Evolutionary conservation across 2,113 vertebrate species (phyloP).

Genomic region (Odocoileus virginianus): DNA sequence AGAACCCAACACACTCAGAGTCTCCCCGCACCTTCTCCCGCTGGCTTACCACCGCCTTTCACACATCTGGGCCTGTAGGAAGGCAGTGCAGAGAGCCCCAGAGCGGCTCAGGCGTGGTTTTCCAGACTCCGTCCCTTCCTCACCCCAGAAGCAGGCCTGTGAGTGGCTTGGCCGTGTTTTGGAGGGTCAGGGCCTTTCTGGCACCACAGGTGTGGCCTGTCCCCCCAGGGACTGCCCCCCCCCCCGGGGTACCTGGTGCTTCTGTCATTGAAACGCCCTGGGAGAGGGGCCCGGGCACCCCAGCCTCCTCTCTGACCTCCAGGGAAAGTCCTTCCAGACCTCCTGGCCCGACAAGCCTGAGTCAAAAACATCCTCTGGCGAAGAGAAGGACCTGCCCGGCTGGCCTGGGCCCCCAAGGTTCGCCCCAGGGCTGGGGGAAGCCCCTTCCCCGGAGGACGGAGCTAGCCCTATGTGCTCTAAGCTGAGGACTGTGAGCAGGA

Average conservation of each 20-base stretch:
- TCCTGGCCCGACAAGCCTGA: accelerated
- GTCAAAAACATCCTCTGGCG: neutral
- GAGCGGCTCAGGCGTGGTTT: too few relatives aligned
- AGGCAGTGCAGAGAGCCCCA: neutral
- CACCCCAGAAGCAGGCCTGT: neutral
- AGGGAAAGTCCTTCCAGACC: neutral
- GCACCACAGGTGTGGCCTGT: too few relatives aligned
- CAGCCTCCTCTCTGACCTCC: neutral
- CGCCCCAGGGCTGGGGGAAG: neutral
- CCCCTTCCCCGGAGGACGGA: neutral
- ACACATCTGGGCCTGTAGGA: too few relatives aligned
- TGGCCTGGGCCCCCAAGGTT: neutral
- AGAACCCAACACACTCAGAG: neutral
- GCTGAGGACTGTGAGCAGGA: accelerated
- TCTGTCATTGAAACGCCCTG: neutral
- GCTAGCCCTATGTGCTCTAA: too few relatives aligned
- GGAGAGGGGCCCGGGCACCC: too few relatives aligned
- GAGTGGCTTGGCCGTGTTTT: neutral
- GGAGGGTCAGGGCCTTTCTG: too few relatives aligned
- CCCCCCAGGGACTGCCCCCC: accelerated
- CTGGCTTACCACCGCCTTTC: accelerated
- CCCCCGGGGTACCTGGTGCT: accelerated
- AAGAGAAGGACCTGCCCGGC: neutral
- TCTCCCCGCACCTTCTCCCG: neutral
- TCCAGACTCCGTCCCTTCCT: neutral